phyloP scores from a whole-genome alignment of 1,140 invertebrate genomes.

The Amyelois transitella region DNA sequence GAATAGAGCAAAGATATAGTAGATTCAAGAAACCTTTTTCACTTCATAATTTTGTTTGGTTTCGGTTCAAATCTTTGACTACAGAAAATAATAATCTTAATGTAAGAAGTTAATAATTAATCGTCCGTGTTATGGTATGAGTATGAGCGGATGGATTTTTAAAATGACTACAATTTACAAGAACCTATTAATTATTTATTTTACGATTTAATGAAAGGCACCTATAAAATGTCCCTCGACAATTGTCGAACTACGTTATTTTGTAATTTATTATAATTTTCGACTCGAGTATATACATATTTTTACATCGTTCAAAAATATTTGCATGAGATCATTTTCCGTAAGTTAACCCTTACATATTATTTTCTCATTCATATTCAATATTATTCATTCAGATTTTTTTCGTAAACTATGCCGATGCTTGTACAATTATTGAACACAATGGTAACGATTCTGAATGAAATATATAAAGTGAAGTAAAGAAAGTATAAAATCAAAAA shows the following conservation, averaged over 20 bases:
- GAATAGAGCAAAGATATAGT: no score
- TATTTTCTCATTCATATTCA: no score
- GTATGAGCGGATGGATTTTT: slow-evolving; percentile 57
- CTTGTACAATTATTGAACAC: no score
- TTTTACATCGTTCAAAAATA: not conserved
- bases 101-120: slow-evolving; percentile 29
- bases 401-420: no score
- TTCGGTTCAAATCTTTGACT: slow-evolving; percentile 20
- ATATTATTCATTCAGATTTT: no score
- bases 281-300: slow-evolving; percentile 35
- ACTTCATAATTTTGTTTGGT: not conserved
- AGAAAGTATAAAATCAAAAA: not conserved
- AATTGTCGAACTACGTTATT: slow-evolving; percentile 41
- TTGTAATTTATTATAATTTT: slow-evolving; percentile 41
- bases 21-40: no score
- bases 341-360: no score
- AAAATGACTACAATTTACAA: slow-evolving; percentile 60
- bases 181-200: slow-evolving; percentile 43
- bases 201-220: slow-evolving; percentile 65
- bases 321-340: not conserved
- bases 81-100: slow-evolving; percentile 34
- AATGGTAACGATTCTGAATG: no score
- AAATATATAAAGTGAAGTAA: no score
- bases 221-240: slow-evolving; percentile 67
- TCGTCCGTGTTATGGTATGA: slow-evolving; percentile 15